phyloP scores from a whole-genome alignment of 2,797 vertebrate species.

The Fistularia tabacaria region DNA sequence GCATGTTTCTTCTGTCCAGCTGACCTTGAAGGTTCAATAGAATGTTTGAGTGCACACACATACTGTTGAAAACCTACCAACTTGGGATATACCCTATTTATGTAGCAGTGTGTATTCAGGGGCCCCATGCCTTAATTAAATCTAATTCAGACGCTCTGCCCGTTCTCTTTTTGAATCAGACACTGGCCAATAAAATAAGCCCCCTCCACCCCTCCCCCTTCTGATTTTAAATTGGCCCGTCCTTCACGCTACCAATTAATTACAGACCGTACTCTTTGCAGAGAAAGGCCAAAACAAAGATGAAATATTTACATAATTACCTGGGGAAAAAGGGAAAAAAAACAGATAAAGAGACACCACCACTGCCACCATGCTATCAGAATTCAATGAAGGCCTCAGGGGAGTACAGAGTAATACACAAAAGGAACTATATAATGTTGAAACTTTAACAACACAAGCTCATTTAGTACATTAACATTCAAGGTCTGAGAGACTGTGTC shows the following conservation, averaged over 20 bases:
- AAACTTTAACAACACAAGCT: slow-evolving; percentile 53
- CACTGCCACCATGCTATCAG: slow-evolving; percentile 46
- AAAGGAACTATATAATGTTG: slow-evolving; percentile 56
- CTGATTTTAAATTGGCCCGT: slow-evolving; percentile 62
- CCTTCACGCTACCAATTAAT: slow-evolving; percentile 62
- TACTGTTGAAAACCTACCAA: slow-evolving; percentile 37
- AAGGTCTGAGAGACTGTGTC: slow-evolving; percentile 54
- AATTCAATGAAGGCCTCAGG: slow-evolving; percentile 42
- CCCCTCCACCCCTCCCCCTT: slow-evolving; percentile 51
- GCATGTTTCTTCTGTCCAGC: slow-evolving; percentile 45
- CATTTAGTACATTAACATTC: slow-evolving; percentile 47
- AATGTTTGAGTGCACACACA: slow-evolving; percentile 20
- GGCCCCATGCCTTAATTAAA: slow-evolving; percentile 67
- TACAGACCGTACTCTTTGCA: slow-evolving; percentile 45
- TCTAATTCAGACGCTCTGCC: slow-evolving; percentile 67
- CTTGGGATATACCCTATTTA: slow-evolving; percentile 49
- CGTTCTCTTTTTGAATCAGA: slow-evolving; percentile 39
- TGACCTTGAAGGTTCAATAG: slow-evolving; percentile 55
- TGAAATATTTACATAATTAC: slow-evolving; percentile 70
- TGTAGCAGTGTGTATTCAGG: slow-evolving; percentile 51
- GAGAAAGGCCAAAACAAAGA: slow-evolving; percentile 61
- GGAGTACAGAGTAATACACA: slow-evolving; percentile 48
- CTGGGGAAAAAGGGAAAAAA: slow-evolving; percentile 31
- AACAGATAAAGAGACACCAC: slow-evolving; percentile 55
- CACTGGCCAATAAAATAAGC: slow-evolving; percentile 65